Percentiles rank a stretch among this genome's conserved stretches.
Conservation (phyloP, 2,888 invertebrate species). For the Lochmaea crataegi region DNA sequence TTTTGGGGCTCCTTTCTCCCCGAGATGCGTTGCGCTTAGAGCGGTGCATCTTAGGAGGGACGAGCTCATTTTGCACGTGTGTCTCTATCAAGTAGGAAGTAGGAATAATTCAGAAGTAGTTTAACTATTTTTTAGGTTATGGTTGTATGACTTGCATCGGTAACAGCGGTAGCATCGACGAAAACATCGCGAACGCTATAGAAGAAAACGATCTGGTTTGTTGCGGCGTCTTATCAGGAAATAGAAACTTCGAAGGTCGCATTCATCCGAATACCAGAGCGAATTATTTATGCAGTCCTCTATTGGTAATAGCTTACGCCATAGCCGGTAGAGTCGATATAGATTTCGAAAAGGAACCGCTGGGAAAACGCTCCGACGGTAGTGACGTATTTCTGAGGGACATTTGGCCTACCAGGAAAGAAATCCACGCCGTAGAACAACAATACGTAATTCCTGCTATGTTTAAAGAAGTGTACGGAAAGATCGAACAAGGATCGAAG, state of each 20-base stretch:
- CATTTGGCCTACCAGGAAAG: slow-evolving; percentile 93
- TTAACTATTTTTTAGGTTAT: slow-evolving; percentile 82
- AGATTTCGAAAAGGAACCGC: slow-evolving; percentile 91
- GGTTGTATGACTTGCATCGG: slow-evolving; percentile 99
- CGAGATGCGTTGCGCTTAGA: too few relatives aligned
- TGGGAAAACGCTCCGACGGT: slow-evolving; percentile 76
- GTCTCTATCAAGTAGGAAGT: too few relatives aligned
- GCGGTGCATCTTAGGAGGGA: too few relatives aligned
- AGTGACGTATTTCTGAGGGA: slow-evolving; percentile 86
- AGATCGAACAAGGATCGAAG: slow-evolving; percentile 76
- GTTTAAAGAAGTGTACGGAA: slow-evolving; percentile 91
- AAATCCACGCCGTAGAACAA: slow-evolving; percentile 91
- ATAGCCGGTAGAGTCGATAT: slow-evolving; percentile 95
- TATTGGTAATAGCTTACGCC: slow-evolving; percentile 97
- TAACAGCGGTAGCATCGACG: slow-evolving; percentile 95
- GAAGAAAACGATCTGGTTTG: slow-evolving; percentile 95
- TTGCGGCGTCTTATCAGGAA: slow-evolving; percentile 96
- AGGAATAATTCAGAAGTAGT: too few relatives aligned
- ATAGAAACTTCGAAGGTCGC: slow-evolving; percentile 97
- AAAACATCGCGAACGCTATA: slow-evolving; percentile 90
- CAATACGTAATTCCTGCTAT: slow-evolving; percentile 93
- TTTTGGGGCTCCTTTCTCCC: too few relatives aligned
- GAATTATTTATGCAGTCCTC: slow-evolving; percentile 97
- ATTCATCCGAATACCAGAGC: slow-evolving; percentile 97
- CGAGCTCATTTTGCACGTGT: too few relatives aligned